Conservation (phyloP, 2,113 vertebrate genomes). For the Perognathus longimembris region DNA sequence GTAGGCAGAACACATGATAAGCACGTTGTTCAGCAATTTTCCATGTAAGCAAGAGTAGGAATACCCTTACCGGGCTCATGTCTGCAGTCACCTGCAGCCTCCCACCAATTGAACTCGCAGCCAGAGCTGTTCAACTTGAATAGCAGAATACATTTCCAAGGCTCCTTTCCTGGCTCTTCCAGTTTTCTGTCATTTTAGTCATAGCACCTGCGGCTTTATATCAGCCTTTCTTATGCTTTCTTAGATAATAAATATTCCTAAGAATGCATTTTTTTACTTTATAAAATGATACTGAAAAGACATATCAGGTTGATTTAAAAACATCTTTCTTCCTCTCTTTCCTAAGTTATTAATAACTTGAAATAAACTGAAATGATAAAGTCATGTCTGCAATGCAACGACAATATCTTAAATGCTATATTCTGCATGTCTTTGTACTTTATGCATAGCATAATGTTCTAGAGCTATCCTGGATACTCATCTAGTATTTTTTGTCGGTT, state of each 20-base stretch:
- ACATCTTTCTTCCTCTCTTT: neutral
- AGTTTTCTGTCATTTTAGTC: constrained; percentile 48
- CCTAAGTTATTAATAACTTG: constrained; percentile 27
- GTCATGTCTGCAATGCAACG: neutral
- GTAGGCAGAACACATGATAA: constrained; percentile 63
- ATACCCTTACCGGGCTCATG: neutral
- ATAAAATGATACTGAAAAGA: constrained; percentile 12
- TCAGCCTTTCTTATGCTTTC: neutral
- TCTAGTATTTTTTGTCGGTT: neutral
- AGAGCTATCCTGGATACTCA: neutral
- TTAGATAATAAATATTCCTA: constrained; percentile 37
- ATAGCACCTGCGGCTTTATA: neutral
- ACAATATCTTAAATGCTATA: neutral
- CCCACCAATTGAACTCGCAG: neutral
- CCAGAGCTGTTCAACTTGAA: neutral
- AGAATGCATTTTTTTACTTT: neutral
- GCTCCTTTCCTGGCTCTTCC: neutral
- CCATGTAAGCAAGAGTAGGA: neutral
- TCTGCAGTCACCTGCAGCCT: neutral
- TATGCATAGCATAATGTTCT: neutral
- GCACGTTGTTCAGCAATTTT: constrained; percentile 50
- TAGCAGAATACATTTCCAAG: neutral
- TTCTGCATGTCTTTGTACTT: neutral
- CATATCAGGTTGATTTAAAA: neutral
- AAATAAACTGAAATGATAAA: constrained; percentile 33